Evolutionary conservation across 2,888 invertebrate species (phyloP).

Genomic region (Tuberolachnus salignus): DNA sequence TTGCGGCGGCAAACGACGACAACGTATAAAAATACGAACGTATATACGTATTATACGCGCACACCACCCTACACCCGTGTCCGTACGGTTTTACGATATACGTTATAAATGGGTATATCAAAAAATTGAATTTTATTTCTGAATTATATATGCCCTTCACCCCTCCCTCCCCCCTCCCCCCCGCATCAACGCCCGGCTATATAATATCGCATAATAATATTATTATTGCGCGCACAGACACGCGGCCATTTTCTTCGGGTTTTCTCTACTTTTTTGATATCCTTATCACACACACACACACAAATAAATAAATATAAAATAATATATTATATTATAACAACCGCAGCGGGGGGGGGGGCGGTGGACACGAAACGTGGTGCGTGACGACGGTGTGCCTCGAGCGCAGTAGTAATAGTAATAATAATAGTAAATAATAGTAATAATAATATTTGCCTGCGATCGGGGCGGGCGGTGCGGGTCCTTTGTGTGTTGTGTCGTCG

Average conservation of each 20-base stretch:
- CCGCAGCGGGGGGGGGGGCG: neutral
- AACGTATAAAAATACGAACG: too few relatives aligned
- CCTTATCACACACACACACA: slow-evolving; percentile 23
- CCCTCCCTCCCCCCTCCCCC: too few relatives aligned
- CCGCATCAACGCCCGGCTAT: neutral
- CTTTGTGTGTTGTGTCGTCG: slow-evolving; percentile 51
- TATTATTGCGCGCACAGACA: neutral
- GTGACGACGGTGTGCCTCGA: slow-evolving; percentile 47
- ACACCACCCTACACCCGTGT: neutral
- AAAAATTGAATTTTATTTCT: too few relatives aligned
- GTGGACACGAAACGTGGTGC: slow-evolving; percentile 54
- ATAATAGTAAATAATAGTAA: too few relatives aligned
- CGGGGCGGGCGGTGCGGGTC: neutral
- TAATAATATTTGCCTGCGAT: slow-evolving; percentile 11
- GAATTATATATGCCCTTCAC: neutral
- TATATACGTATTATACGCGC: neutral
- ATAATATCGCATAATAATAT: neutral
- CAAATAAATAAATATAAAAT: neutral
- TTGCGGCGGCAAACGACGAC: neutral
- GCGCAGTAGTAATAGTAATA: slow-evolving; percentile 1
- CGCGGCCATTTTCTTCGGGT: slow-evolving; percentile 25
- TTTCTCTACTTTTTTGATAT: neutral
- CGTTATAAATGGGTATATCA: slow-evolving; percentile 26
- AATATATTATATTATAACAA: slow-evolving; percentile 40
- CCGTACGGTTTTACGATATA: neutral